phyloP scores from a whole-genome alignment of 2,888 invertebrate species.

The Cataglyphis livida region DNA sequence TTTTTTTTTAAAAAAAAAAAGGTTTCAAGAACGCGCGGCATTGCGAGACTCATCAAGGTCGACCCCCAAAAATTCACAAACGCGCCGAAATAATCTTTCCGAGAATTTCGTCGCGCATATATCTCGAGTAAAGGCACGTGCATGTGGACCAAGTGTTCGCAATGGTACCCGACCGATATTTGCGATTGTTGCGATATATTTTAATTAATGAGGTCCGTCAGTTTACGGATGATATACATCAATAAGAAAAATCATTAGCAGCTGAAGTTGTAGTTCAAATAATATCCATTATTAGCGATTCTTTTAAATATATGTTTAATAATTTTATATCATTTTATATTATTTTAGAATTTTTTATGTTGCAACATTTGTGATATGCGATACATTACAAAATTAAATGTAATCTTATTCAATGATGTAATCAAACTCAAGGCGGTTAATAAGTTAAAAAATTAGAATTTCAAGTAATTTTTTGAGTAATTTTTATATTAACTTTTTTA shows the following conservation, averaged over 20 bases:
- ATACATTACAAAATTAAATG: background rate
- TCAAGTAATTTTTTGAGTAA: background rate
- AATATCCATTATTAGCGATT: background rate
- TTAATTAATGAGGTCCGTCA: constrained; percentile 16
- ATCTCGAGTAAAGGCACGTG: constrained; percentile 25
- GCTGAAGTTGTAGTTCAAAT: background rate
- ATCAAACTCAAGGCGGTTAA: background rate
- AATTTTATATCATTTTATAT: background rate
- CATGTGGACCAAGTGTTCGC: background rate
- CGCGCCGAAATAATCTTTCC: constrained; percentile 76
- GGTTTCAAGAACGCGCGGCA: constrained; percentile 17
- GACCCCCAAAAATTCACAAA: constrained; percentile 66
- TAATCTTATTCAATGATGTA: background rate
- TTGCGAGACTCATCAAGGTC: constrained; percentile 63
- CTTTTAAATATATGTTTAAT: background rate
- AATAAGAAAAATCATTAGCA: background rate
- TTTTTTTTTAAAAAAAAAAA: constrained; percentile 11
- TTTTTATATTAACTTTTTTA: background rate
- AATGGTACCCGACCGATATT: background rate
- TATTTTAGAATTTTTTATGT: background rate
- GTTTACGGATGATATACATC: background rate
- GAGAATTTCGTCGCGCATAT: constrained; percentile 64
- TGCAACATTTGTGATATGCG: background rate
- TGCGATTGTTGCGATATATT: background rate
- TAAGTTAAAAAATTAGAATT: background rate